phyloP scores from a whole-genome alignment of 1,140 invertebrate genomes.

The Hydropsyche tenuis region DNA sequence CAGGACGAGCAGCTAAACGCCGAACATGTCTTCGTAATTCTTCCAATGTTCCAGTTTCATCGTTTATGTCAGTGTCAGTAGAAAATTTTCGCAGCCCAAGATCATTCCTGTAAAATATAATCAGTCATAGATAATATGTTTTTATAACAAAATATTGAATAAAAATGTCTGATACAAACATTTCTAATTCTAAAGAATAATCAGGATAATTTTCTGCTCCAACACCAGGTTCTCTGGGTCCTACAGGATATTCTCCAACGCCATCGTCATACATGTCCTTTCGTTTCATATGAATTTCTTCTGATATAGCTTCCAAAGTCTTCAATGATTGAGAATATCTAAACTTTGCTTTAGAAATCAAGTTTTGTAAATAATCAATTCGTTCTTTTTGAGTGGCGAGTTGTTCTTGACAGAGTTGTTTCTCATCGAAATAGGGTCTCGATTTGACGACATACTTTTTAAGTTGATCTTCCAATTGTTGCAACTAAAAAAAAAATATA shows the following conservation, averaged over 20 bases:
- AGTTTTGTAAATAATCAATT: slow-evolving; percentile 80
- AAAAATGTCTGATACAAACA: slow-evolving; percentile 40
- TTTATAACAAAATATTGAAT: slow-evolving; percentile 34
- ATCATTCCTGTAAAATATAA: slow-evolving; percentile 35
- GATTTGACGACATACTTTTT: slow-evolving; percentile 81
- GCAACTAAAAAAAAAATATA: slow-evolving; percentile 56
- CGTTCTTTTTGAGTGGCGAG: slow-evolving; percentile 87
- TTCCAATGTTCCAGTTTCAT: slow-evolving; percentile 59
- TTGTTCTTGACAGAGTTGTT: slow-evolving; percentile 88
- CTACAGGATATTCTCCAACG: slow-evolving; percentile 61
- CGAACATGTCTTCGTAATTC: slow-evolving; percentile 66
- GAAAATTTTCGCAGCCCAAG: slow-evolving; percentile 36
- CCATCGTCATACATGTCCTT: slow-evolving; percentile 57
- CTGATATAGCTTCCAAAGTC: slow-evolving; percentile 89
- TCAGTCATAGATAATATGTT: not conserved
- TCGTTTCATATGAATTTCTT: slow-evolving; percentile 86
- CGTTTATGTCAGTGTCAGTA: slow-evolving; percentile 50
- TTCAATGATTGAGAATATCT: slow-evolving; percentile 85
- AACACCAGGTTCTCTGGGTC: slow-evolving; percentile 87
- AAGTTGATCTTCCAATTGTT: slow-evolving; percentile 78
- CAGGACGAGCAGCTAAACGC: slow-evolving; percentile 67
- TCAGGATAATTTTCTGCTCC: slow-evolving; percentile 74
- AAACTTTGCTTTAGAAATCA: slow-evolving; percentile 80
- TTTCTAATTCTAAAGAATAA: slow-evolving; percentile 54
- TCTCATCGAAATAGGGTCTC: slow-evolving; percentile 93